Percentiles rank a stretch among this genome's conserved stretches.
phyloP scores from a whole-genome alignment of 2,888 invertebrate species.

The Endotricha flammealis region DNA sequence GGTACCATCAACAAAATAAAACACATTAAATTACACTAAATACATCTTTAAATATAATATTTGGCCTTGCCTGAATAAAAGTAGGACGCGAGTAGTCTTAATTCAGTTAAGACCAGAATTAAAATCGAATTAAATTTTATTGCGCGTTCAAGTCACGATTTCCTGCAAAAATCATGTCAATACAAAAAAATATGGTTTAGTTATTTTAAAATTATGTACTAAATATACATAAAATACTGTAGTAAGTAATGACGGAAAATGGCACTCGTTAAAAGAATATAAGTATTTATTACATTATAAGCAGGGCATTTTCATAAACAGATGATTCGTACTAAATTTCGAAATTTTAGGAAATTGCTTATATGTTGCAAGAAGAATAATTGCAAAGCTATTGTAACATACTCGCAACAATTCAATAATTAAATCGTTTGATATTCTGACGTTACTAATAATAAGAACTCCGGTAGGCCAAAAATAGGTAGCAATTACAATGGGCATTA shows the following conservation, averaged over 20 bases:
- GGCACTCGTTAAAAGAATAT: too few relatives aligned
- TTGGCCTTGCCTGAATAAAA: constrained; percentile 32
- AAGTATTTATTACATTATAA: too few relatives aligned
- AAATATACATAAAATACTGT: too few relatives aligned
- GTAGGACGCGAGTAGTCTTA: constrained; percentile 43
- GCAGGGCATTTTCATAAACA: too few relatives aligned
- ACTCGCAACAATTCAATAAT: constrained; percentile 9
- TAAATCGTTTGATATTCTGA: constrained; percentile 27
- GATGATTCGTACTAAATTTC: too few relatives aligned
- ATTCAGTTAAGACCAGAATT: constrained; percentile 54
- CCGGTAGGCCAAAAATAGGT: constrained; percentile 46
- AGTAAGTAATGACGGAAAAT: too few relatives aligned
- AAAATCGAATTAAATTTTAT: constrained; percentile 53
- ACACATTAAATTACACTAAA: constrained; percentile 3
- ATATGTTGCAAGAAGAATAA: too few relatives aligned
- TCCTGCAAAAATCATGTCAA: constrained; percentile 44
- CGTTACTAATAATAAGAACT: constrained; percentile 42
- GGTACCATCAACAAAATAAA: constrained; percentile 8
- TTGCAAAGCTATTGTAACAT: not conserved
- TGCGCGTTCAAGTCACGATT: constrained; percentile 53
- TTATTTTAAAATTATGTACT: too few relatives aligned
- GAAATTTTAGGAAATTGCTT: too few relatives aligned
- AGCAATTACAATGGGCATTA: constrained; percentile 47
- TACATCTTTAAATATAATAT: constrained; percentile 7
- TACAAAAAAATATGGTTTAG: too few relatives aligned